Evolutionary conservation across 1,140 invertebrate species (phyloP).

Genomic region (Pectinophora gossypiella): DNA sequence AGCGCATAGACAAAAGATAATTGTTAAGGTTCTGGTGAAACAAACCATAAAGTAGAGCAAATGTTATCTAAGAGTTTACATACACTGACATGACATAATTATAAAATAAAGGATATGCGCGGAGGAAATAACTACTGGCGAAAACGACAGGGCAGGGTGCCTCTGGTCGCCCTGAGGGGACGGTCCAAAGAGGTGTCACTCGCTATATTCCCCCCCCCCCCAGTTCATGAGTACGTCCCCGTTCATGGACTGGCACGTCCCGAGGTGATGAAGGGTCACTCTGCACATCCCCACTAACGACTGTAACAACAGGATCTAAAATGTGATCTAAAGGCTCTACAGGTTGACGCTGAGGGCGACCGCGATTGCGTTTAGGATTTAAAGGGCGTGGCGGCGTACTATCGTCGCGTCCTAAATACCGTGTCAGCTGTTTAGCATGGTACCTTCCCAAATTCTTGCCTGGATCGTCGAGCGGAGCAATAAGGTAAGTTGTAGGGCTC

Average conservation of each 20-base stretch:
- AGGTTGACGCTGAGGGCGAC: constrained; percentile 5
- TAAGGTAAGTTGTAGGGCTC: constrained; percentile 24
- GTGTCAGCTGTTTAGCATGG: neutral
- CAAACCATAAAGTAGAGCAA: too few relatives aligned
- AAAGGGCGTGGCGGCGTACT: neutral
- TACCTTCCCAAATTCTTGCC: neutral
- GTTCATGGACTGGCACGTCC: constrained; percentile 1
- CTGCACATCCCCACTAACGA: neutral
- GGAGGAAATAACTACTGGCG: too few relatives aligned
- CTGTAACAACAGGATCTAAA: neutral
- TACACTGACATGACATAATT: too few relatives aligned
- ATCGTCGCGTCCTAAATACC: neutral
- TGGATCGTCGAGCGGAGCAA: constrained; percentile 11
- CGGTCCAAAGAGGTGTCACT: neutral
- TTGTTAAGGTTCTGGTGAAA: too few relatives aligned
- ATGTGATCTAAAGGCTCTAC: neutral
- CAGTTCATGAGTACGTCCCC: constrained; percentile 1
- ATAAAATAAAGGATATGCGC: too few relatives aligned
- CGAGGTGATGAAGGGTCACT: neutral
- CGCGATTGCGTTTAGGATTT: neutral
- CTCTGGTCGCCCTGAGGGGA: neutral
- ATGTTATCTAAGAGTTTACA: too few relatives aligned
- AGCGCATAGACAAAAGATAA: too few relatives aligned
- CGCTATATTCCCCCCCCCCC: constrained; percentile 1
- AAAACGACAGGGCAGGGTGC: too few relatives aligned